These are phyloP conservation scores for Solenopsis invicta DNA, from an alignment of 1,140 invertebrate genomes.

Conservation along the genomic window DNA sequence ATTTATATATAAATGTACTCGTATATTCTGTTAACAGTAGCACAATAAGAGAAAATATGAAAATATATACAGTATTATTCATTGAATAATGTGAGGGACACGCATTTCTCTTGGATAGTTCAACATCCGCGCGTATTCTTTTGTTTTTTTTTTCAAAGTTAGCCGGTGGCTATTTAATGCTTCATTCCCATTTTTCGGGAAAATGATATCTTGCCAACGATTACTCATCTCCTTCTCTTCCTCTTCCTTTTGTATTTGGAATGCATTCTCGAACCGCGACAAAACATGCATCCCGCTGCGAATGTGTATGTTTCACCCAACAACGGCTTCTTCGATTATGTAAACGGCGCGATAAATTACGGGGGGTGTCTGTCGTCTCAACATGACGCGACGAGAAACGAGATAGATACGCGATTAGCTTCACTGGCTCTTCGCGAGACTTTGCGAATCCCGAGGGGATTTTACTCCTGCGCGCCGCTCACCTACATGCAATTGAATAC, in stretches of 20 bases:
- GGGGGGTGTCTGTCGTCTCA: constrained; percentile 40
- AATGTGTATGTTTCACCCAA: constrained; percentile 44
- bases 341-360: constrained; percentile 62
- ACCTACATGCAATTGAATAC: constrained; percentile 11
- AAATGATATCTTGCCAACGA: constrained; percentile 20
- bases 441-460: constrained; percentile 13
- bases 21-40: background rate
- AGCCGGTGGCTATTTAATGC: constrained; percentile 16
- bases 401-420: constrained; percentile 59
- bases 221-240: constrained; percentile 42
- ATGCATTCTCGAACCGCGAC: constrained; percentile 36
- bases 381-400: constrained; percentile 47
- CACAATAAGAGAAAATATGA: background rate
- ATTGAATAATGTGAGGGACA: background rate
- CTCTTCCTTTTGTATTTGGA: constrained; percentile 20
- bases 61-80: constrained; percentile 11
- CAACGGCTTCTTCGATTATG: constrained; percentile 61
- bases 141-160: constrained; percentile 17
- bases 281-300: constrained; percentile 41
- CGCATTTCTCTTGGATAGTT: background rate
- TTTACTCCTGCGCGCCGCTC: background rate
- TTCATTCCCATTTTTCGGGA: constrained; percentile 44
- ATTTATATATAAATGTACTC: background rate
- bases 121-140: background rate
- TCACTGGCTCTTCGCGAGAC: constrained; percentile 27